Conservation (phyloP, 2,888 invertebrate species). For the Branchellion lobata region DNA sequence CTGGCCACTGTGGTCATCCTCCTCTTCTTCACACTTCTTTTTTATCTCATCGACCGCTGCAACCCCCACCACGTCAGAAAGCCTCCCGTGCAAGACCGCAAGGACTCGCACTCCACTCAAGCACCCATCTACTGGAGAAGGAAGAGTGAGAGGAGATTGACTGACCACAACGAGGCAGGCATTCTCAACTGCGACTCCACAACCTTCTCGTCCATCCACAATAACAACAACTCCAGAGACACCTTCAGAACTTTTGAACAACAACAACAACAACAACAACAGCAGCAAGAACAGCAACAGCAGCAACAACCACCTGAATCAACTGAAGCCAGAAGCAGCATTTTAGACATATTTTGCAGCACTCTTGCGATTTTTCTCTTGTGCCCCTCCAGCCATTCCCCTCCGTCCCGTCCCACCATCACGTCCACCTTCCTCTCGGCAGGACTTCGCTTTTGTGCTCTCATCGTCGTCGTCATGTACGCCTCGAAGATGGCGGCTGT, state of each 20-base stretch:
- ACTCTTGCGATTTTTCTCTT: conserved; percentile 25
- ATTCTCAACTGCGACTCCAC: not conserved
- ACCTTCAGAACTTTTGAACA: not conserved
- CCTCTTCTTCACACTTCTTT: conserved; percentile 57
- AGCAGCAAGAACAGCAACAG: not conserved
- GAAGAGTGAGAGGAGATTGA: not conserved
- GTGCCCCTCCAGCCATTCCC: not conserved
- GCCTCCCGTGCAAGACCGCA: not conserved
- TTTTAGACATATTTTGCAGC: conserved; percentile 4
- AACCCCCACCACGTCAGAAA: conserved; percentile 66
- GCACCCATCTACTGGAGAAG: not conserved
- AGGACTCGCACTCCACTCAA: not conserved
- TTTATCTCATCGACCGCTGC: conserved; percentile 58
- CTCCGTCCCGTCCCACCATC: not conserved
- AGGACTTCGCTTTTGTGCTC: conserved; percentile 61
- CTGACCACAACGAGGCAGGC: not conserved
- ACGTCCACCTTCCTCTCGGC: conserved; percentile 54
- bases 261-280: conserved; percentile 11
- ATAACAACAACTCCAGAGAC: not conserved
- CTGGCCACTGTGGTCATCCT: conserved; percentile 57
- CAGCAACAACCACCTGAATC: not conserved
- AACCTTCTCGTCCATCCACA: not conserved
- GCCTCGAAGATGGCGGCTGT: conserved; percentile 48
- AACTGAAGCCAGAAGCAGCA: not conserved
- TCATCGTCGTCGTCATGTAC: conserved; percentile 49